A percentile compares a stretch with the other conserved stretches of the same genome.
These are phyloP conservation scores for Heteronetta atricapilla DNA, from an alignment of 2,113 vertebrate genomes.

Conservation along the genomic window DNA sequence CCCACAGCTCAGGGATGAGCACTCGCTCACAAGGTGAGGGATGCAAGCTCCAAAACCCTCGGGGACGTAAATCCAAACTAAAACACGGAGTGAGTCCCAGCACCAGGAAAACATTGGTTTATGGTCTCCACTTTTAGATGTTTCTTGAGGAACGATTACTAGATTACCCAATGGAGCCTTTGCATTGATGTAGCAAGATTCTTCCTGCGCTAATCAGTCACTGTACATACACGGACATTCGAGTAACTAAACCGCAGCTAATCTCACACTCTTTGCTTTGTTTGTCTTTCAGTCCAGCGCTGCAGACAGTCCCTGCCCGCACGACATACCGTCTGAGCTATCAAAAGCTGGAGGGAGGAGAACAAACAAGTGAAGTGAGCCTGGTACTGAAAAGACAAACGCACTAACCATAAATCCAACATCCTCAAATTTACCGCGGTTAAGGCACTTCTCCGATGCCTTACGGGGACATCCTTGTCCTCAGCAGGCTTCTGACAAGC, in stretches of 20 bases:
- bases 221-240: not conserved
- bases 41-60: not conserved
- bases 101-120: not conserved
- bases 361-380: not conserved
- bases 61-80: not conserved
- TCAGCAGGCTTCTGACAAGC: not conserved
- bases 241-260: not conserved
- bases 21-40: not conserved
- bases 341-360: not conserved
- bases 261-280: not conserved
- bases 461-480: not conserved
- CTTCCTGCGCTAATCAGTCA: not conserved
- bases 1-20: not conserved
- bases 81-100: not conserved
- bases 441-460: not conserved
- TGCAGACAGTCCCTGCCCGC: not conserved
- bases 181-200: not conserved
- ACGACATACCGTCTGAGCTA: not conserved
- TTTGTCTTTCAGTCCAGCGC: not conserved
- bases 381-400: slow-evolving; percentile 23
- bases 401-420: not conserved
- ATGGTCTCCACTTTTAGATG: not conserved
- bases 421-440: not conserved
- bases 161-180: not conserved
- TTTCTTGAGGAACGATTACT: not conserved